Base-by-base conservation (phyloP, 2,797 vertebrate species). In the Poeciliopsis presidionis region DNA sequence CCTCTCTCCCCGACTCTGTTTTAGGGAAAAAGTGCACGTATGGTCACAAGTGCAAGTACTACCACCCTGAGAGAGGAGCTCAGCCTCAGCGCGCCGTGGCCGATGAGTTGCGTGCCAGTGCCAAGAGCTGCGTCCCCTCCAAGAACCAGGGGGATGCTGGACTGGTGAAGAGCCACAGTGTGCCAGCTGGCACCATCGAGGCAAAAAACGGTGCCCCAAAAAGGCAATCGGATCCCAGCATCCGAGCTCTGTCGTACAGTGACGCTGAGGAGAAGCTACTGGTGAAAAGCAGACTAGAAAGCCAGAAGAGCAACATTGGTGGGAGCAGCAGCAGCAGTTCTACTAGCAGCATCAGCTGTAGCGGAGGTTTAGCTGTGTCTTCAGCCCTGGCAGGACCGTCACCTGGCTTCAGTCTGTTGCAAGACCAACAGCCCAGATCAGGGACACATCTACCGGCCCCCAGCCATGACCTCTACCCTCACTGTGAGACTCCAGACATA, bases 11-110 rank as follows among this genome's bases (percentile, higher is more conserved):
- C 5, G 4, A 59, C 57, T 59, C 61, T 46, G 7, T 55, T 88
- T 8, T 85, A 99, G 98, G 98, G 71, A 99, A 98, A 94, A 99
- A 99, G 94, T 99, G 98, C 89, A 99, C 98, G 80, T 99, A 99
- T 2, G 98, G 98, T 76, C 98, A 99, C 95, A 99, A 99, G 90
- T 99, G 98, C 94, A 99, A 99, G 89, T 99, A 98, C 81, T 98
- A 98, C 84, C 98, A 99, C 80, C 98, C 98, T 0, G 98, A 99
- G 81, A 94, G 98, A 93, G 97, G 97, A 63, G 97, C 96, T 43
- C 98, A 99, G 90, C 97, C 98, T 33, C 98, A 99, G 94, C 94
- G 97, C 0, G 97, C 98, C 0, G 97, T 99, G 85, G 98, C 98
- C 0, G 98, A 99, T 43, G 98, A 99, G 90, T 96, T 99, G 81